Evolutionary conservation across 1,140 invertebrate genomes (phyloP).

Genomic region (Dendrolimus punctatus): DNA sequence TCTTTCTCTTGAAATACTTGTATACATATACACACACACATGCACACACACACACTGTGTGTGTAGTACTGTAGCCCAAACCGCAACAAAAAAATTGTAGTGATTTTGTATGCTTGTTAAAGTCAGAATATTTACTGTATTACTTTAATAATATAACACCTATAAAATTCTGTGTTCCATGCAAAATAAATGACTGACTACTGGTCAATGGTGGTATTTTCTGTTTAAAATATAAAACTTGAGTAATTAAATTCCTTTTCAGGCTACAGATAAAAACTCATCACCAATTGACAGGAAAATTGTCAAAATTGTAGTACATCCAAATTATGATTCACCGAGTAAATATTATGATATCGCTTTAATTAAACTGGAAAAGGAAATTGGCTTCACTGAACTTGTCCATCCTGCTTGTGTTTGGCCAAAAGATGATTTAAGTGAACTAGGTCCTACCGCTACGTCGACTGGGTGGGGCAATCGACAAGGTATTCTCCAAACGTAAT

Average conservation of each 20-base stretch:
- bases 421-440: conserved; percentile 6
- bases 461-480: conserved; percentile 32
- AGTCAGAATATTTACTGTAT: too few relatives aligned
- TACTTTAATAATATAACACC: too few relatives aligned
- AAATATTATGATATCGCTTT: conserved; percentile 67
- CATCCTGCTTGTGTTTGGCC: conserved; percentile 34
- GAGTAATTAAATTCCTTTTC: background rate
- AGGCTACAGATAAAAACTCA: conserved; percentile 1
- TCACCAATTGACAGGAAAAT: conserved; percentile 25
- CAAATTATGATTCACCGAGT: conserved; percentile 51
- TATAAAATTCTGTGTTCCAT: too few relatives aligned
- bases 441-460: conserved; percentile 15
- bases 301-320: conserved; percentile 56
- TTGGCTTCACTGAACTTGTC: conserved; percentile 15
- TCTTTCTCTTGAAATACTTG: too few relatives aligned
- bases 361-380: conserved; percentile 26
- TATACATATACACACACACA: too few relatives aligned
- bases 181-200: too few relatives aligned
- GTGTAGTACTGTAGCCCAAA: too few relatives aligned
- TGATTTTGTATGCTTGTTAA: too few relatives aligned
- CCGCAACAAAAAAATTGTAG: too few relatives aligned
- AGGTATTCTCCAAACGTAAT: conserved; percentile 9
- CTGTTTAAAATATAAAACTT: background rate
- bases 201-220: too few relatives aligned
- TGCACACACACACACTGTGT: too few relatives aligned